Evolutionary conservation across 2,888 invertebrate species (phyloP).

Genomic region (Agonopterix subpropinquella): DNA sequence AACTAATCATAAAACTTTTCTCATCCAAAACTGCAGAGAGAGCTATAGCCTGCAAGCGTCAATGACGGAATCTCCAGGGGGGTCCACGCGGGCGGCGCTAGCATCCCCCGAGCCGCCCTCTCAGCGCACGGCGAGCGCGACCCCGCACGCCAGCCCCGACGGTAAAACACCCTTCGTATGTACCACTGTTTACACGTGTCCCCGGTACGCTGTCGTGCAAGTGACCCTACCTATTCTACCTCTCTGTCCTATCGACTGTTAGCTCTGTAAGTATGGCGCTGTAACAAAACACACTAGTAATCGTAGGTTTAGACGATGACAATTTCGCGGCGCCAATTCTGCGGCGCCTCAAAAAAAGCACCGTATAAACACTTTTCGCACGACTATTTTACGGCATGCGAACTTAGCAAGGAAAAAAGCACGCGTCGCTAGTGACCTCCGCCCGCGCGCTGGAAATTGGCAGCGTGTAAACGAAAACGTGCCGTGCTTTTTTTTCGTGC

Average conservation of each 20-base stretch:
- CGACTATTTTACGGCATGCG: too few relatives aligned
- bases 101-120: conserved; percentile 79
- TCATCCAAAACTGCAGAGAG: conserved; percentile 43
- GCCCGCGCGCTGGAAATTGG: too few relatives aligned
- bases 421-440: too few relatives aligned
- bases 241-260: conserved; percentile 17
- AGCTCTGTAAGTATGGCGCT: conserved; percentile 3
- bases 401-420: too few relatives aligned
- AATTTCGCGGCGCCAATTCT: too few relatives aligned
- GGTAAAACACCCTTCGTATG: conserved; percentile 71
- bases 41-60: conserved; percentile 78
- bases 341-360: too few relatives aligned
- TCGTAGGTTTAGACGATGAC: too few relatives aligned
- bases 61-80: conserved; percentile 72
- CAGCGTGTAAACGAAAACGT: too few relatives aligned
- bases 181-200: conserved; percentile 42
- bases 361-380: too few relatives aligned
- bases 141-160: conserved; percentile 68
- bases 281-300: too few relatives aligned
- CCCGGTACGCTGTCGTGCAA: conserved; percentile 8
- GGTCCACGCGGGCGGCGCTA: conserved; percentile 69
- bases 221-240: conserved; percentile 12
- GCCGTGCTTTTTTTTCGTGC: too few relatives aligned
- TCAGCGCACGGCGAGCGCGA: conserved; percentile 52
- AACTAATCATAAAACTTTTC: too few relatives aligned